A percentile compares a stretch with the other conserved stretches of the same genome.
phyloP scores from a whole-genome alignment of 2,888 invertebrate species.

The Lobophora halterata region DNA sequence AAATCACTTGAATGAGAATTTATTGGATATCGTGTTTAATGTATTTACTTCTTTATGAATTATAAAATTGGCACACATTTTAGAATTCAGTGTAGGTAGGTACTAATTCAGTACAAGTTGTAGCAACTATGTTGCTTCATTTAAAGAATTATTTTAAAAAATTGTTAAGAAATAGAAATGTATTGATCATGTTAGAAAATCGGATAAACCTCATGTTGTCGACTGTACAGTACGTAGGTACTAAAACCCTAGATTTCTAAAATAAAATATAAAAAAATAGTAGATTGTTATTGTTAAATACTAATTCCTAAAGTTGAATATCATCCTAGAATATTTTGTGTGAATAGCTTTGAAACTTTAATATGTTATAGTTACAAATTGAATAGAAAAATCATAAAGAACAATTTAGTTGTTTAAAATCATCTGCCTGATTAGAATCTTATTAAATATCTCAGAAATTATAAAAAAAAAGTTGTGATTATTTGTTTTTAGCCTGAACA shows the following conservation, averaged over 20 bases:
- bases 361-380: no score
- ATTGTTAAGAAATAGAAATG: constrained; percentile 11
- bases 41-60: constrained; percentile 31
- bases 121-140: constrained; percentile 76
- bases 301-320: constrained; percentile 12
- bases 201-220: constrained; percentile 20
- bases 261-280: constrained; percentile 17
- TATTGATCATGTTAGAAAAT: constrained; percentile 20
- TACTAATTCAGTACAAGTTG: constrained; percentile 70
- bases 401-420: no score
- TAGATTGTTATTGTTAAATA: constrained; percentile 24
- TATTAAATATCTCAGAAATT: no score
- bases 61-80: constrained; percentile 35
- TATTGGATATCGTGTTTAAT: constrained; percentile 33
- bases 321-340: constrained; percentile 7
- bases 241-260: constrained; percentile 22
- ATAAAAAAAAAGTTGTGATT: no score
- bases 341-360: constrained; percentile 4
- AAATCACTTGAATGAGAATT: constrained; percentile 33
- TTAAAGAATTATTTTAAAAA: constrained; percentile 18
- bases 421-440: no score
- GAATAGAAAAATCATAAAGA: no score
- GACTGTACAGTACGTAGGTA: constrained; percentile 27
- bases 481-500: no score
- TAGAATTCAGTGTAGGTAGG: constrained; percentile 61